Base-by-base conservation (phyloP, 2,888 invertebrate genomes). In the Phrixothrix hirtus region DNA sequence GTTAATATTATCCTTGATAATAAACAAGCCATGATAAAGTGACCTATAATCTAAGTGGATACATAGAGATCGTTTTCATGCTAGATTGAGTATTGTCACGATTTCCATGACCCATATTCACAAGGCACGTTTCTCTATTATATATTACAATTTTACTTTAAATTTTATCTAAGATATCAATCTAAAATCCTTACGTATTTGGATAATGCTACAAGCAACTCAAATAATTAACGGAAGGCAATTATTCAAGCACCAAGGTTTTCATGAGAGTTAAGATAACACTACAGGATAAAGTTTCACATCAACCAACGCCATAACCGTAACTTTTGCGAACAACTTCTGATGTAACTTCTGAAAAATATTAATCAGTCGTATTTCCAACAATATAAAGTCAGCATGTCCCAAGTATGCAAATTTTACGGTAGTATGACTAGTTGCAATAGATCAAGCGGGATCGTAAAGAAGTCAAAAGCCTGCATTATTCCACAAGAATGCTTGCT, bases 71-170 rank as follows among this genome's bases (percentile, higher is more conserved):
- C 58, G 60, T 62, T 63, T 64, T 62, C 57, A 63, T 60, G 60
- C 54, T 64, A 64, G 62, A 66, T 65, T 67, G 64, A 61, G 59
- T 59, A 61, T 66, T 63, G 65, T 66, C 66, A 66, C 66, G 66
- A 67, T 59, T 66, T 65, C 61, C 60, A 63, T 65, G 66, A 66
- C 67, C 67, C 59, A 66, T 66, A 60, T 66, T 62, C 47, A 52
- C 54, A 58, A 56, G 39, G 58, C 57, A 56, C 46, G 50, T 53
- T 57, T 43, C 38, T 27, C 50, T 30, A 27, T 30, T 39, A 21
- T 21, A 9, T 32, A n/a, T 29, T 27, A 17, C 17, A 13, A 32
- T n/a, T 52, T 26, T 47, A 15, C 15, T 11, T 35, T 42, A 35
- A 35, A 27, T 43, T 48, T 39, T 17, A 42, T 34, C 15, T 11